Evolutionary conservation across 2,113 vertebrate genomes (phyloP).

Genomic region (Gavialis gangeticus): DNA sequence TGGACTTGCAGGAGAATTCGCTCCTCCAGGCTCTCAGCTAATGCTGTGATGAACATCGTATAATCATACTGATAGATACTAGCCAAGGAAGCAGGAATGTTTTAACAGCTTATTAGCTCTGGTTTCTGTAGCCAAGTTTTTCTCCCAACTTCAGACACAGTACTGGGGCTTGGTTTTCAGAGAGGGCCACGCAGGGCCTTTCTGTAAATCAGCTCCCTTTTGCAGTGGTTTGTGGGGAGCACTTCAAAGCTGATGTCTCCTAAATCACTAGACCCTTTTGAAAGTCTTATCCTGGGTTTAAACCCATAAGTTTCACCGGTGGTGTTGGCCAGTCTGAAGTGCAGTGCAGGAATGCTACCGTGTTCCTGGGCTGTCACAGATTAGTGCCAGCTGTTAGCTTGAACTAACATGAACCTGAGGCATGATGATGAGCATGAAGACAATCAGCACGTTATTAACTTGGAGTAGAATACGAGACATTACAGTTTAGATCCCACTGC

Average conservation of each 20-base stretch:
- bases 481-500: neutral
- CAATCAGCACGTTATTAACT: neutral
- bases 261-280: neutral
- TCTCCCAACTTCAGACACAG: neutral
- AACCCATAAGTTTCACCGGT: neutral
- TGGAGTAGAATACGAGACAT: neutral
- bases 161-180: neutral
- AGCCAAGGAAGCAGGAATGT: neutral
- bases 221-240: neutral
- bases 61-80: neutral
- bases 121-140: neutral
- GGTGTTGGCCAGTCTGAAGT: neutral
- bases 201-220: neutral
- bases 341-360: neutral
- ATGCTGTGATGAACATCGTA: neutral
- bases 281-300: neutral
- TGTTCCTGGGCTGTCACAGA: neutral
- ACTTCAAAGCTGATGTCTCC: neutral
- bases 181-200: neutral
- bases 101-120: neutral
- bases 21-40: neutral
- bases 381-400: neutral
- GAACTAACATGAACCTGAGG: neutral
- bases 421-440: neutral
- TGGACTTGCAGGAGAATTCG: neutral